A percentile compares a stretch with the other conserved stretches of the same genome.
Evolutionary conservation across 1,140 invertebrate species (phyloP).

Genomic region (Diplogasteroides magnus): DNA sequence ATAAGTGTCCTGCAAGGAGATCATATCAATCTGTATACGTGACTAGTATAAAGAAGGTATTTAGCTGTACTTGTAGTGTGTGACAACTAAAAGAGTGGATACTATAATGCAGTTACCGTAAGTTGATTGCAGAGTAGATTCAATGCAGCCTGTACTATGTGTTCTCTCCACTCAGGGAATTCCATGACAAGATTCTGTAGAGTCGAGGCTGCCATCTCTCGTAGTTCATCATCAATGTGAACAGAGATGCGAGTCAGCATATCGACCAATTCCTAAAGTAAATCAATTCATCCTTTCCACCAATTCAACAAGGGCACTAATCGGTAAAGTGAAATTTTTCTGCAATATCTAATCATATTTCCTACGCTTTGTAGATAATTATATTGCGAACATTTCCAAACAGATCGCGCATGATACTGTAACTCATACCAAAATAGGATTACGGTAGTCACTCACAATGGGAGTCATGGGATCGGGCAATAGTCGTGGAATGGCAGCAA

Average conservation of each 20-base stretch:
- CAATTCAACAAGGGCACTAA: too few relatives aligned
- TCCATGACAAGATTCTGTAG: slow-evolving; percentile 89
- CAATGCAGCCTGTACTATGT: slow-evolving; percentile 71
- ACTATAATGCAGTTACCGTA: slow-evolving; percentile 38
- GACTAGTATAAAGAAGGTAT: background rate
- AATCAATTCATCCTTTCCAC: too few relatives aligned
- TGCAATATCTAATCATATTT: too few relatives aligned
- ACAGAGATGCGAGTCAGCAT: slow-evolving; percentile 82
- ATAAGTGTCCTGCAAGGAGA: slow-evolving; percentile 80
- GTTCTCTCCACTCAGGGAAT: slow-evolving; percentile 92
- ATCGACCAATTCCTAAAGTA: slow-evolving; percentile 69
- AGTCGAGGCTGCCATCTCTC: slow-evolving; percentile 80
- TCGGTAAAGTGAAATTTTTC: too few relatives aligned
- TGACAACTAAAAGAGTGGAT: background rate
- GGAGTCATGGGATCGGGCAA: slow-evolving; percentile 94
- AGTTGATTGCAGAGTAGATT: slow-evolving; percentile 43
- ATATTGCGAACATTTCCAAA: too few relatives aligned
- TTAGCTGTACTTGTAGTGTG: too few relatives aligned
- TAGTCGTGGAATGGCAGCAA: slow-evolving; percentile 91
- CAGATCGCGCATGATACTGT: background rate
- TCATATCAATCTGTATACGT: slow-evolving; percentile 61
- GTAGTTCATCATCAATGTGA: slow-evolving; percentile 65
- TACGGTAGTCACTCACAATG: slow-evolving; percentile 8
- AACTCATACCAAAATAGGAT: background rate
- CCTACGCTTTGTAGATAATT: too few relatives aligned